phyloP scores from a whole-genome alignment of 2,888 invertebrate species.

The Zygaena filipendulae region DNA sequence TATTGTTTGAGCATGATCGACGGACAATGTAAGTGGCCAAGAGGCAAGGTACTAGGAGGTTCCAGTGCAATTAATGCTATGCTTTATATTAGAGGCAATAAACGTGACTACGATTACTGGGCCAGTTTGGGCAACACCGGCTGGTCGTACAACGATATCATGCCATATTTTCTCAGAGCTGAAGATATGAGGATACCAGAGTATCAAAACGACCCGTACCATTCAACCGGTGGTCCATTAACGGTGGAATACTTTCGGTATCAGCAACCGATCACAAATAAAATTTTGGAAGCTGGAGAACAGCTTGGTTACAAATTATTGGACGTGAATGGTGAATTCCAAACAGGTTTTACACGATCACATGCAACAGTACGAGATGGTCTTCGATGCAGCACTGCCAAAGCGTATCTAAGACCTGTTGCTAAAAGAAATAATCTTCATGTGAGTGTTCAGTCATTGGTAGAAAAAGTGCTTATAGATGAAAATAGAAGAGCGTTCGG shows the following conservation, averaged over 20 bases:
- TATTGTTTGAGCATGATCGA: constrained; percentile 77
- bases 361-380: constrained; percentile 84
- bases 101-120: constrained; percentile 89
- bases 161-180: constrained; percentile 83
- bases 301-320: constrained; percentile 76
- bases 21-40: constrained; percentile 77
- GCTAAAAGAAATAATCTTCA: constrained; percentile 78
- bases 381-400: constrained; percentile 84
- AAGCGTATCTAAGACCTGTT: constrained; percentile 79
- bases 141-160: constrained; percentile 81
- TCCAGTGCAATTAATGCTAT: constrained; percentile 89
- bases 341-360: constrained; percentile 81
- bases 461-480: constrained; percentile 75
- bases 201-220: constrained; percentile 68
- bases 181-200: constrained; percentile 80
- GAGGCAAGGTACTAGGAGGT: constrained; percentile 84
- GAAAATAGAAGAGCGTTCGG: constrained; percentile 72
- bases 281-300: constrained; percentile 75
- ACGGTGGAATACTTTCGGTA: constrained; percentile 78
- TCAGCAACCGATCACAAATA: constrained; percentile 74
- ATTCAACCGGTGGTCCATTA: constrained; percentile 77
- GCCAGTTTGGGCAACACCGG: constrained; percentile 76
- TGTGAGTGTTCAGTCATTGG: constrained; percentile 74
- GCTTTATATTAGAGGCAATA: constrained; percentile 88
- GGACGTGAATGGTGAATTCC: constrained; percentile 83